A percentile compares a stretch with the other conserved stretches of the same genome.
Conservation (phyloP, 2,113 vertebrate genomes). For the Scopus umbretta region DNA sequence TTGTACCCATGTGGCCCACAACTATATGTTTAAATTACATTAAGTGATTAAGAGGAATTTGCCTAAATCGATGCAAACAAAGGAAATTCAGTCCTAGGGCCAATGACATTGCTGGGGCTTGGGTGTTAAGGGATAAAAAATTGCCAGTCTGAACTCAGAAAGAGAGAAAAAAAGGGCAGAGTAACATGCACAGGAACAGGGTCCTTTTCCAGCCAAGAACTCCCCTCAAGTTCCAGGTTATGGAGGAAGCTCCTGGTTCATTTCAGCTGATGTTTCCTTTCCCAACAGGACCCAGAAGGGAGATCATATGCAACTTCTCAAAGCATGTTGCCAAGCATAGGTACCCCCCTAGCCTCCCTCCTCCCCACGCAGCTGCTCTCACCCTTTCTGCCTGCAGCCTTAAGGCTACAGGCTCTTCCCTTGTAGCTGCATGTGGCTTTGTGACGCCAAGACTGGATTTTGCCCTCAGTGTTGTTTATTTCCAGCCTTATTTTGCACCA, state of each 20-base stretch:
- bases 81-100: neutral
- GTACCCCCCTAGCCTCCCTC: neutral
- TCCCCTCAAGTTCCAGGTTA: neutral
- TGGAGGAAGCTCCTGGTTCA: neutral
- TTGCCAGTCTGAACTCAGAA: neutral
- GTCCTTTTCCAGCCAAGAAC: neutral
- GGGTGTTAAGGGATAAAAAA: neutral
- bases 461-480: neutral
- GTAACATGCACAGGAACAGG: rapidly evolving
- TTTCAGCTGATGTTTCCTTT: neutral
- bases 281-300: neutral
- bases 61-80: neutral
- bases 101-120: neutral
- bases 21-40: neutral
- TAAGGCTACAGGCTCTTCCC: neutral
- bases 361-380: neutral
- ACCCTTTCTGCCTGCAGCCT: neutral
- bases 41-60: neutral
- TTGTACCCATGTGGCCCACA: neutral
- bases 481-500: neutral
- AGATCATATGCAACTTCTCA: neutral
- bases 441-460: neutral
- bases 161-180: neutral
- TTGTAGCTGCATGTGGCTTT: neutral
- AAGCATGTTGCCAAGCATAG: neutral